Base-by-base conservation (phyloP, 2,113 vertebrate genomes). In the Gyps fulvus region DNA sequence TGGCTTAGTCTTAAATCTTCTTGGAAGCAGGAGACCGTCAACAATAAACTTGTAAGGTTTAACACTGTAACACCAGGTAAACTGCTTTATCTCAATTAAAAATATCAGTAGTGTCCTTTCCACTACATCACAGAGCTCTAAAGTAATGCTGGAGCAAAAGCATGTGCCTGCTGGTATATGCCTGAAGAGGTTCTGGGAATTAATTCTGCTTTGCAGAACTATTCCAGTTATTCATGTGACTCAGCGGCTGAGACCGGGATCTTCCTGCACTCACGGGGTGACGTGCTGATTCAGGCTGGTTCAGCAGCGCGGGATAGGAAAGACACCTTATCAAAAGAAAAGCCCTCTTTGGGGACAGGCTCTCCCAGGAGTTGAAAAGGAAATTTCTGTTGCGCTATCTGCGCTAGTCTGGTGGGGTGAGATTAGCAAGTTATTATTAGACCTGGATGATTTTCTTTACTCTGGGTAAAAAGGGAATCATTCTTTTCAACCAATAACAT, bases 151-250 rank as follows among this genome's bases (percentile, higher is more conserved):
- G 80, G 94, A 96, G 89, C 78, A 82, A 87, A 93, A 97, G 79
- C 95, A 91, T 97, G 90, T 97, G 98, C 91, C 96, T 98, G 98
- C 97, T 97, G 96, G 96, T 97, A 94, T 97, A 95, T 95, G 97
- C 97, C 97, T 89, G 89, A 94, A 97, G 97, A 96, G 97, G 87
- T 98, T 98, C 98, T 98, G 98, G 98, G 98, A 98, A 98, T 96
- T 96, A 95, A 98, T 97, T 94, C 95, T 98, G 97, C 96, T 97
- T 97, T 97, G 96, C 97, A 97, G 97, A 98, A 97, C 97, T 97
- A 98, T 98, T 98, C 98, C 98, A 98, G 98, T 98, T 98, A 98
- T 98, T 97, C 96, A 95, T 97, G 96, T 99, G 98, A 99, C 98
- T 99, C 98, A 99, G 98, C 93, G 93, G 91, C 96, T 91, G 95